Conservation (phyloP, 1,140 invertebrate species). For the Charaxes varanes region DNA sequence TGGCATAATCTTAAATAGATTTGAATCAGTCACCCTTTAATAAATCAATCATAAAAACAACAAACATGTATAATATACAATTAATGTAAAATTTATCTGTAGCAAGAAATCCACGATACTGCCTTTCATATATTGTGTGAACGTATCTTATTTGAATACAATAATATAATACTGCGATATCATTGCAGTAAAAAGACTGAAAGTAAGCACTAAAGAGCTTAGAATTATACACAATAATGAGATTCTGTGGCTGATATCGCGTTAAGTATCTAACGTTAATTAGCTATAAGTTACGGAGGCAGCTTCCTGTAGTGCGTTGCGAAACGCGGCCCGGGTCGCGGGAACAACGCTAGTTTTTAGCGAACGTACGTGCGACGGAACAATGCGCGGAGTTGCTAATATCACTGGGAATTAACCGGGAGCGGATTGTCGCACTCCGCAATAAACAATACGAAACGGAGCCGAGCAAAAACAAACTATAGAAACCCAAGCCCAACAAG, state of each 20-base stretch:
- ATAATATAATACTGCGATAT: too few species aligned
- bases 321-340: constrained; percentile 35
- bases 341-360: constrained; percentile 62
- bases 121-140: too few species aligned
- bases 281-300: constrained; percentile 32
- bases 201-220: constrained; percentile 20
- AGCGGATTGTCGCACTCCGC: constrained; percentile 60
- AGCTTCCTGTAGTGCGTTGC: constrained; percentile 27
- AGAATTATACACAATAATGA: constrained; percentile 25
- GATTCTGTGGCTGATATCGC: constrained; percentile 10
- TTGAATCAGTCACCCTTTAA: too few species aligned
- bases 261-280: constrained; percentile 35
- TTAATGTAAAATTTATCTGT: too few species aligned
- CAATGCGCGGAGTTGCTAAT: constrained; percentile 59
- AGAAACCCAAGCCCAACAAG: constrained; percentile 64
- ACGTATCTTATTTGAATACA: too few species aligned
- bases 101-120: too few species aligned
- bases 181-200: not conserved
- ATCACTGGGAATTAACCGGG: constrained; percentile 65
- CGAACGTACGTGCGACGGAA: constrained; percentile 55
- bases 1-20: too few species aligned
- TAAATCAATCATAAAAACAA: too few species aligned
- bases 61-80: too few species aligned
- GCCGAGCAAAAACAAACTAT: constrained; percentile 64
- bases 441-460: constrained; percentile 71